A percentile compares a stretch with the other conserved stretches of the same genome.
Evolutionary conservation across 2,797 vertebrate genomes (phyloP).

Genomic region (Myoxocephalus aenaeus): DNA sequence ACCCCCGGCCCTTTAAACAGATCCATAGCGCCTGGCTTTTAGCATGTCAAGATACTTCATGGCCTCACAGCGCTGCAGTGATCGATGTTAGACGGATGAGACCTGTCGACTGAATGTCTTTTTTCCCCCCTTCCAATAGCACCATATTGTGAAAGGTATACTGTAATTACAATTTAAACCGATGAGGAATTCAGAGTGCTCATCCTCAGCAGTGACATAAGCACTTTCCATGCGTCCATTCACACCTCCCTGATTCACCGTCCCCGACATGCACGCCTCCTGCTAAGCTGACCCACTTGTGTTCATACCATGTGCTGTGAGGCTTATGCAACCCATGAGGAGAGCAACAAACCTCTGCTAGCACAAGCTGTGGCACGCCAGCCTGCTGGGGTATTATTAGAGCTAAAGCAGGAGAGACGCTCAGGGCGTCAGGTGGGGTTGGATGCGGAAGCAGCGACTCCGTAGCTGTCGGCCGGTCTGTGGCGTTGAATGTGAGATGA

Average conservation of each 20-base stretch:
- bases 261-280: constrained; percentile 15
- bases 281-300: constrained; percentile 67
- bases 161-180: neutral
- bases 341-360: constrained; percentile 41
- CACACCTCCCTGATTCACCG: constrained; percentile 12
- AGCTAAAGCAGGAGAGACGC: constrained; percentile 4
- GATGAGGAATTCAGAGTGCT: neutral
- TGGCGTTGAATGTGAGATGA: neutral
- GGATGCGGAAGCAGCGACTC: neutral
- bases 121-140: no score
- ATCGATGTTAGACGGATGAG: neutral
- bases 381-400: constrained; percentile 60
- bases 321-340: constrained; percentile 67
- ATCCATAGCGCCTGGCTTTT: neutral
- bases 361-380: constrained; percentile 35
- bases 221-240: constrained; percentile 12
- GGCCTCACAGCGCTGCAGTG: neutral
- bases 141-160: neutral
- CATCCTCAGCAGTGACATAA: constrained; percentile 14
- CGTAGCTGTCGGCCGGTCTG: neutral
- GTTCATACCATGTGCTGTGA: constrained; percentile 50
- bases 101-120: neutral
- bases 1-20: neutral
- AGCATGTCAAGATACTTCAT: neutral
- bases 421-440: constrained; percentile 2